Evolutionary conservation across 2,888 invertebrate genomes (phyloP).

Genomic region (Chloromyia formosa): DNA sequence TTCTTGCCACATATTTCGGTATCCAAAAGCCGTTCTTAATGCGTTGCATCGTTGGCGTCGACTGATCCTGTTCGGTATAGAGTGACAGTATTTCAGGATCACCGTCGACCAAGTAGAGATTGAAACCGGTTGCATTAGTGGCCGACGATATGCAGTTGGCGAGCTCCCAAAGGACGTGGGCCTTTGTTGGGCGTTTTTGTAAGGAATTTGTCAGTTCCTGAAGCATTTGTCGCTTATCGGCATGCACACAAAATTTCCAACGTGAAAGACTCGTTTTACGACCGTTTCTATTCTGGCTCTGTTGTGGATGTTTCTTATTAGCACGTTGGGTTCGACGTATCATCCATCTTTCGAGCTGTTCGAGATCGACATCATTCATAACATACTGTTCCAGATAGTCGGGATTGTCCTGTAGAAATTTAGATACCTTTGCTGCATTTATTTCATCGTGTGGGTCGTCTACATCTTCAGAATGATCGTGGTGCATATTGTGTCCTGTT

Average conservation of each 20-base stretch:
- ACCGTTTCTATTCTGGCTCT: conserved; percentile 56
- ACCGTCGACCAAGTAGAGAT: conserved; percentile 68
- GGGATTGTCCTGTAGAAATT: conserved; percentile 70
- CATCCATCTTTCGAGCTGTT: conserved; percentile 74
- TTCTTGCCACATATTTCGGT: conserved; percentile 63
- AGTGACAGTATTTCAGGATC: conserved; percentile 61
- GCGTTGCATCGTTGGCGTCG: conserved; percentile 56
- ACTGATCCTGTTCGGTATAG: conserved; percentile 59
- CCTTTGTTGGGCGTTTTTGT: conserved; percentile 70
- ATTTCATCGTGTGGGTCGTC: conserved; percentile 6
- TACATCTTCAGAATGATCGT: not conserved
- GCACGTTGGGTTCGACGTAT: conserved; percentile 67
- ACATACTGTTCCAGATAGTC: conserved; percentile 74
- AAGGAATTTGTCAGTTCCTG: conserved; percentile 70
- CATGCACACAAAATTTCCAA: conserved; percentile 71
- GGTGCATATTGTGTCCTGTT: conserved; percentile 15
- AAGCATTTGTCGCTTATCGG: conserved; percentile 72
- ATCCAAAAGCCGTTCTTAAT: conserved; percentile 52
- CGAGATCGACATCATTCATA: conserved; percentile 69
- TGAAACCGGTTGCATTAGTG: conserved; percentile 73
- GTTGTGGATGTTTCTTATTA: conserved; percentile 59
- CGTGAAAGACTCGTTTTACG: conserved; percentile 68
- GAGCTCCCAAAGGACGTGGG: conserved; percentile 73
- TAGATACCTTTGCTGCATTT: conserved; percentile 64
- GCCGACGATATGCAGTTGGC: conserved; percentile 72